Conservation (phyloP, 2,113 vertebrate genomes). For the Daubentonia madagascariensis region DNA sequence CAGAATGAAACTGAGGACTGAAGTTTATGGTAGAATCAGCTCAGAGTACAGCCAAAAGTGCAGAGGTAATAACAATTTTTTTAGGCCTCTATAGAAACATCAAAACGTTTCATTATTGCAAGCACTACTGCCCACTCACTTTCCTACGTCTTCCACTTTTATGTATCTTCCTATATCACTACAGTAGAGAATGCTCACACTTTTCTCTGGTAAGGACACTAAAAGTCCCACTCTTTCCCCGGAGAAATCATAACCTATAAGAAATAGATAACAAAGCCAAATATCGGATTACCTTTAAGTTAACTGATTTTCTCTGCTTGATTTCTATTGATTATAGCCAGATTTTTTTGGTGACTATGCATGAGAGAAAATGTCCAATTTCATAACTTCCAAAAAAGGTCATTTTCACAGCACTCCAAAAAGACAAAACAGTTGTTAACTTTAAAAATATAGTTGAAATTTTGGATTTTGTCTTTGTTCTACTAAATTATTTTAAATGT, state of each 20-base stretch:
- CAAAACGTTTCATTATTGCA: background rate
- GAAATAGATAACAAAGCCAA: background rate
- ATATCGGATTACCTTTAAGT: background rate
- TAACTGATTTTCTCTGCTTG: conserved; percentile 8
- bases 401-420: background rate
- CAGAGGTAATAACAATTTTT: background rate
- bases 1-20: background rate
- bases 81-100: background rate
- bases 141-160: background rate
- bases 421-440: background rate
- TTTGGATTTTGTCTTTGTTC: background rate
- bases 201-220: background rate
- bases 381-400: background rate
- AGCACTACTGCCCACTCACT: background rate
- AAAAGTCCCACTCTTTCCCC: background rate
- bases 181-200: background rate
- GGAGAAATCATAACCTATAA: background rate
- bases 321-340: background rate
- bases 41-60: background rate
- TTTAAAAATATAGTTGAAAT: background rate
- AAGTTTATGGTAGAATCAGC: background rate
- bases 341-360: background rate
- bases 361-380: background rate
- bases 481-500: conserved; percentile 2
- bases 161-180: background rate